These are phyloP conservation scores for Acanthiza pusilla DNA, from an alignment of 2,797 vertebrate genomes.

Conservation along the genomic window DNA sequence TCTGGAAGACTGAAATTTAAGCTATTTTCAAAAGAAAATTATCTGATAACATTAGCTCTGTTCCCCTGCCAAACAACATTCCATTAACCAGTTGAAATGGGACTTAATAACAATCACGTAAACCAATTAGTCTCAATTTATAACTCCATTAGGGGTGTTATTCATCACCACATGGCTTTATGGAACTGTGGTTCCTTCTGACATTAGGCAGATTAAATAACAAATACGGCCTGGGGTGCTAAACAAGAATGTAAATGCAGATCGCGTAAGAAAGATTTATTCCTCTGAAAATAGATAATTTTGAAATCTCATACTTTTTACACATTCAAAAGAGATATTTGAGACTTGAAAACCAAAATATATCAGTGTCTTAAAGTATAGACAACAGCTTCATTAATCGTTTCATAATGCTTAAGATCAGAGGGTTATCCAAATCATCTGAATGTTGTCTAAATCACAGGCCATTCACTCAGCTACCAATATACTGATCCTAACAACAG, in stretches of 20 bases:
- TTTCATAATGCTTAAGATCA: neutral
- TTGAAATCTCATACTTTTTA: neutral
- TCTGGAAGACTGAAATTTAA: constrained; percentile 51
- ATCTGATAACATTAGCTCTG: constrained; percentile 66
- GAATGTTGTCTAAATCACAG: neutral
- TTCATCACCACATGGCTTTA: constrained; percentile 62
- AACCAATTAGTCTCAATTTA: constrained; percentile 78
- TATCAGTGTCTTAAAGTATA: neutral
- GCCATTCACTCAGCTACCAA: neutral
- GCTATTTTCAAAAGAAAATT: constrained; percentile 67
- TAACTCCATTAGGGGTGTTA: constrained; percentile 72
- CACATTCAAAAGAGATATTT: neutral
- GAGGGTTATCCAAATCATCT: neutral
- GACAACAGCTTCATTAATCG: neutral
- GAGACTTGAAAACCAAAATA: neutral
- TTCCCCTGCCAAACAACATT: constrained; percentile 74
- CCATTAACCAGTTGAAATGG: constrained; percentile 74
- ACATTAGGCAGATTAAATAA: constrained; percentile 69
- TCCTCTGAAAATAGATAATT: neutral
- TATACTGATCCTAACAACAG: neutral
- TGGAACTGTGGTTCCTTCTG: constrained; percentile 50
- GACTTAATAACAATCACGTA: constrained; percentile 74
- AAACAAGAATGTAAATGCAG: constrained; percentile 54
- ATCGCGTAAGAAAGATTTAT: constrained; percentile 12
- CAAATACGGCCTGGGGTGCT: constrained; percentile 55